Percentiles rank a stretch among this genome's conserved stretches.
Evolutionary conservation across 2,113 vertebrate species (phyloP).

Genomic region (Charina bottae): DNA sequence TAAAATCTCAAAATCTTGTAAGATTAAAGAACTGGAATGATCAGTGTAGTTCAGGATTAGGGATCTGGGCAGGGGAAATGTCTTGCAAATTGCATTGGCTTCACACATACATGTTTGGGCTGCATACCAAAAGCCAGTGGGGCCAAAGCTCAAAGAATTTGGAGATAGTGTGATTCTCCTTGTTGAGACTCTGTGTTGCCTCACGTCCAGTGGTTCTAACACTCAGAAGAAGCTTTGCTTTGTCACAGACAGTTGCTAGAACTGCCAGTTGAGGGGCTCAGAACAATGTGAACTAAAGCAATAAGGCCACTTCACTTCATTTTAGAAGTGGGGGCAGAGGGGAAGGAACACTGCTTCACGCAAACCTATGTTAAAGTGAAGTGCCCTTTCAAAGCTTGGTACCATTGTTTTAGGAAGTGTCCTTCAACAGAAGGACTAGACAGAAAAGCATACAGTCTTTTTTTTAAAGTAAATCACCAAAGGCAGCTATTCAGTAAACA

Average conservation of each 20-base stretch:
- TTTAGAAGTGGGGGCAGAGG: background rate
- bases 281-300: background rate
- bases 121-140: background rate
- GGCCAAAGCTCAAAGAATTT: background rate
- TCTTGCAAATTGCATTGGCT: background rate
- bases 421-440: background rate
- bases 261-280: background rate
- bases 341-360: background rate
- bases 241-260: background rate
- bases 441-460: background rate
- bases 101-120: background rate
- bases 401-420: background rate
- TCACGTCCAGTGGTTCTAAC: background rate
- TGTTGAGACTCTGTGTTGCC: background rate
- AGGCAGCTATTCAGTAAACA: background rate
- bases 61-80: background rate
- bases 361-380: background rate
- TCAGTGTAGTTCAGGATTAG: background rate
- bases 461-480: too few relatives aligned
- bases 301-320: background rate
- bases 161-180: background rate
- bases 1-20: background rate
- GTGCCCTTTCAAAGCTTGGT: background rate
- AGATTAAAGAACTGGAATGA: background rate
- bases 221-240: background rate